Evolutionary conservation across 2,888 invertebrate species (phyloP).

Genomic region (Cordylochernes scorpioides): DNA sequence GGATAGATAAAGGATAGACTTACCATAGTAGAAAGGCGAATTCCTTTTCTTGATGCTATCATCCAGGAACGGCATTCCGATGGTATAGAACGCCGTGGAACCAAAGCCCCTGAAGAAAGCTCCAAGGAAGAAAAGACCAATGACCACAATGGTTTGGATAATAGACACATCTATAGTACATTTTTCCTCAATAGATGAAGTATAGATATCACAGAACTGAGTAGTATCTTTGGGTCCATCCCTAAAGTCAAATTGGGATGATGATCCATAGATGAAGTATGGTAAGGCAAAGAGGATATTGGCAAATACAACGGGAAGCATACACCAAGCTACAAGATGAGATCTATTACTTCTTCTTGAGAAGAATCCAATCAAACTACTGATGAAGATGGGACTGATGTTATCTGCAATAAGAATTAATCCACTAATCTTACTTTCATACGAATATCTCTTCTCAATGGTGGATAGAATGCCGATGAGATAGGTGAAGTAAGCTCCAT

Average conservation of each 20-base stretch:
- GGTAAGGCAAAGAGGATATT: constrained; percentile 7
- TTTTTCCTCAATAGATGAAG: too few species aligned
- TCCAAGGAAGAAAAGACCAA: constrained; percentile 11
- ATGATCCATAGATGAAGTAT: constrained; percentile 9
- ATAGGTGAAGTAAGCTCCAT: constrained; percentile 9
- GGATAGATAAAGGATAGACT: constrained; percentile 1
- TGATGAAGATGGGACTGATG: constrained; percentile 9
- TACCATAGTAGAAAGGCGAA: constrained; percentile 13
- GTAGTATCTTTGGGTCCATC: constrained; percentile 1
- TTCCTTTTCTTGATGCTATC: constrained; percentile 14
- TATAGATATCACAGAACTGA: constrained; percentile 3
- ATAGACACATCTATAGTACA: too few species aligned
- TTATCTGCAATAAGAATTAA: constrained; percentile 12
- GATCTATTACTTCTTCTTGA: constrained; percentile 6
- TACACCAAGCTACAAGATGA: constrained; percentile 8
- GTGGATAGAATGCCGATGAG: constrained; percentile 8
- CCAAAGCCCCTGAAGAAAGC: constrained; percentile 15
- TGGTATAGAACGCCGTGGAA: constrained; percentile 12
- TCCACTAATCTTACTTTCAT: constrained; percentile 5
- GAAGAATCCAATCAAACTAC: constrained; percentile 8
- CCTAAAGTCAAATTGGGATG: constrained; percentile 2
- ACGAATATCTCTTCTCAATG: constrained; percentile 10
- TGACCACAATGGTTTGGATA: constrained; percentile 9
- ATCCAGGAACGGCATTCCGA: constrained; percentile 14
- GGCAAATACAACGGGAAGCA: constrained; percentile 7